phyloP scores from a whole-genome alignment of 1,140 invertebrate species.

The honey bee (Apis mellifera) region DNA sequence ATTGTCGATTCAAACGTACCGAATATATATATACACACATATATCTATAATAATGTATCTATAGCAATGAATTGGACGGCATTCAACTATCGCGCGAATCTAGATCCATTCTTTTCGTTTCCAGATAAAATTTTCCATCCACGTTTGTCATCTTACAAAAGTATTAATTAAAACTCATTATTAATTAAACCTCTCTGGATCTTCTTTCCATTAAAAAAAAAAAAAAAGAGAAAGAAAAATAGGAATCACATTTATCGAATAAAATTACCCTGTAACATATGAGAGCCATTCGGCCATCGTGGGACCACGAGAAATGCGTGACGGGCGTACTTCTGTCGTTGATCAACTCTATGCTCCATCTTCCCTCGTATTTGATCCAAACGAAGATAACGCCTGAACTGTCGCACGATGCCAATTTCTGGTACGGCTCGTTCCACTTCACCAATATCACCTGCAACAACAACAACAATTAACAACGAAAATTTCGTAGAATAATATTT shows the following conservation, averaged over 20 bases:
- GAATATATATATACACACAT: neutral
- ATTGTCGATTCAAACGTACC: neutral
- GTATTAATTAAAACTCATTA: too few relatives aligned
- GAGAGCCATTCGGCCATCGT: conserved; percentile 98
- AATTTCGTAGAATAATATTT: too few relatives aligned
- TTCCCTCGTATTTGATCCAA: conserved; percentile 99
- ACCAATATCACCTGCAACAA: conserved; percentile 93
- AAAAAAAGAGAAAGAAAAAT: too few relatives aligned
- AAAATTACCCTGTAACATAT: conserved; percentile 95
- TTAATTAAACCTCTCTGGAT: too few relatives aligned
- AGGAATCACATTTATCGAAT: neutral
- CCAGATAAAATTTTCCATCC: neutral
- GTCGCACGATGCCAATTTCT: conserved; percentile 98
- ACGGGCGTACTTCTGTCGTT: conserved; percentile 98
- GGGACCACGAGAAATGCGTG: conserved; percentile 98
- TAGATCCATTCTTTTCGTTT: neutral
- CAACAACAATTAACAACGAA: too few relatives aligned
- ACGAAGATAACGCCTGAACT: conserved; percentile 99
- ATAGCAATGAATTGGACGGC: neutral
- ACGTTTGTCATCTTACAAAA: neutral
- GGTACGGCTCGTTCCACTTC: conserved; percentile 99
- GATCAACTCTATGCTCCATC: conserved; percentile 99
- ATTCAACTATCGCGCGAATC: neutral
- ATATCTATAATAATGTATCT: too few relatives aligned
- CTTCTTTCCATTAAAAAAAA: too few relatives aligned